A percentile compares a stretch with the other conserved stretches of the same genome.
Conservation (phyloP, 1,140 invertebrate species). For the Lasioglossum baleicum region DNA sequence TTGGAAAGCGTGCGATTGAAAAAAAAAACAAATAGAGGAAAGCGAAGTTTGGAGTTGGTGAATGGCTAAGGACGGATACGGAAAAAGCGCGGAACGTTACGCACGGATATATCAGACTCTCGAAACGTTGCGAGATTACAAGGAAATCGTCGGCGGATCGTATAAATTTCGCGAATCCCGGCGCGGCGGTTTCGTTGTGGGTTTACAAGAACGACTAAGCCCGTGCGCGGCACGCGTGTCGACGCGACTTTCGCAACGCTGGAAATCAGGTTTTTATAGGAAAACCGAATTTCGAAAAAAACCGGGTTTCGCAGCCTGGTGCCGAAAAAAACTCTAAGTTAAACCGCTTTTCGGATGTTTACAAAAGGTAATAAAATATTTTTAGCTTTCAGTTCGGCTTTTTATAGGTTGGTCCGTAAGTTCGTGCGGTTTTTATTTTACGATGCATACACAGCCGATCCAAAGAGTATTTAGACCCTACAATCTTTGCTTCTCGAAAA, state of each 20-base stretch:
- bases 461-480: too few relatives aligned
- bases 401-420: too few relatives aligned
- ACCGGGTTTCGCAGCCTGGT: too few relatives aligned
- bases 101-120: background rate
- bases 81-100: background rate
- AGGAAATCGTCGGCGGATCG: conserved; percentile 16
- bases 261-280: background rate
- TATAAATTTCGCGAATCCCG: conserved; percentile 31
- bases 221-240: conserved; percentile 16
- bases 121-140: conserved; percentile 10
- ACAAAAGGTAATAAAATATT: too few relatives aligned
- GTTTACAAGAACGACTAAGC: conserved; percentile 14
- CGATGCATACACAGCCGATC: too few relatives aligned
- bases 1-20: too few relatives aligned
- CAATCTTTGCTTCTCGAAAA: too few relatives aligned
- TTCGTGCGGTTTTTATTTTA: too few relatives aligned
- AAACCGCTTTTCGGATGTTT: too few relatives aligned
- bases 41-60: background rate
- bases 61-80: background rate
- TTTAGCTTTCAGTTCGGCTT: too few relatives aligned
- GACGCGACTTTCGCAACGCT: conserved; percentile 9
- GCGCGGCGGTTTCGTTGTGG: conserved; percentile 2
- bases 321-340: too few relatives aligned
- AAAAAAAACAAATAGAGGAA: background rate
- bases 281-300: too few relatives aligned